Base-by-base conservation (phyloP, 2,888 invertebrate species). In the Trissonchulus latispiculum region DNA sequence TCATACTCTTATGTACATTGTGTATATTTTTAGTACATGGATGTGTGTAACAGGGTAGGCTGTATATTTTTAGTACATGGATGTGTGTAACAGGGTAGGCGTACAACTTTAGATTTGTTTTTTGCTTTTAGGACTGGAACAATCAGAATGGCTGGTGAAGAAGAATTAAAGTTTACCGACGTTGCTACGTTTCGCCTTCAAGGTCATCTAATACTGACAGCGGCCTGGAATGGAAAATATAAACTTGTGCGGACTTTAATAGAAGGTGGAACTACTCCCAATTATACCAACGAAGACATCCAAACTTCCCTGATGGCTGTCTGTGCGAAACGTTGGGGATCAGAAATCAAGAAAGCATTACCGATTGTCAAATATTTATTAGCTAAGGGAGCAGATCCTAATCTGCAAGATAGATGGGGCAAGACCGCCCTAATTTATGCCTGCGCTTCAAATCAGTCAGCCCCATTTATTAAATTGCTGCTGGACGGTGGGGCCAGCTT, bases 351-450 rank as follows among this genome's bases (percentile, higher is more conserved):
- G 8, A 32, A 32, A 18, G 35, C 68, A 3, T 3, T 18, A 18
- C 68, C 32, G 68, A 33, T 68, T 15, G 35, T 33, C 8, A 28
- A 33, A 18, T 68, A 32, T 15, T 33, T 68, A 35, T 3, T 71
- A 3, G 3, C 2, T 23, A 28, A 59, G 15, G 71, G 61, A 28
- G 71, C 61, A 36, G 62, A 61, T 23, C 36, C 36, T 1, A 71
- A 71, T 48, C 23, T 31, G 18, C 35, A 3, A 3, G 71, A 71
- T 32, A 61, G 71, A 32, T 62, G 18, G 61, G 71, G 71, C 61
- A 71, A 71, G 62, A 62, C 71, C 36, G 62, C 71, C n/a, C 36
- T 71, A 15, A 61, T 71, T 59, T 71, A 62, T 61, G 71, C 71
- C 1, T 29, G 29, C 18, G 71, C 62, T 1, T 33, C 61, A 33